Conservation (phyloP, 2,797 vertebrate genomes). For the Oreortyx pictus region DNA sequence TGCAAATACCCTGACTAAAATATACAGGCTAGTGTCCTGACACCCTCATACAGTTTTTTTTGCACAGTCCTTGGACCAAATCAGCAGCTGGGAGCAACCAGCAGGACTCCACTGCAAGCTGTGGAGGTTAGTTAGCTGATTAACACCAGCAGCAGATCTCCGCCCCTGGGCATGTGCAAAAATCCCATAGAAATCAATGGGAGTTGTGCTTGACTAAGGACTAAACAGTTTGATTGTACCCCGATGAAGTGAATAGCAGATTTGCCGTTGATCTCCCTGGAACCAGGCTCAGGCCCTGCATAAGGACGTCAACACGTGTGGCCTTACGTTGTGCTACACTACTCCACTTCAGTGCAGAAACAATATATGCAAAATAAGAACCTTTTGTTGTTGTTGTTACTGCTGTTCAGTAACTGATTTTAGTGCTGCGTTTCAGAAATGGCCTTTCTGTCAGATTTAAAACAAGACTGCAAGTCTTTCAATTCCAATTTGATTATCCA, state of each 20-base stretch:
- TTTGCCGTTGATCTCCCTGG: slow-evolving; percentile 56
- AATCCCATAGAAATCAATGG: slow-evolving; percentile 54
- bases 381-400: slow-evolving; percentile 36
- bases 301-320: slow-evolving; percentile 40
- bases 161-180: background rate
- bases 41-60: slow-evolving; percentile 58
- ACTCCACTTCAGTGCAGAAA: slow-evolving; percentile 83
- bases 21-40: slow-evolving; percentile 72
- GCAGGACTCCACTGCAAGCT: background rate
- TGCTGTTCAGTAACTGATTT: slow-evolving; percentile 55
- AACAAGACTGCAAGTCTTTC: slow-evolving; percentile 70
- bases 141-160: background rate
- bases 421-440: slow-evolving; percentile 70
- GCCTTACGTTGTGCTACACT: slow-evolving; percentile 80
- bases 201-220: slow-evolving; percentile 64
- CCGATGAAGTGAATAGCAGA: slow-evolving; percentile 40
- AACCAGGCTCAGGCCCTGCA: slow-evolving; percentile 41
- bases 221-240: slow-evolving; percentile 63
- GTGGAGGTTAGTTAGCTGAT: background rate
- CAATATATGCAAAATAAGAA: slow-evolving; percentile 64
- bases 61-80: slow-evolving; percentile 49
- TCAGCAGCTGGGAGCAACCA: background rate
- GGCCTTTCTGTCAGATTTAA: slow-evolving; percentile 63
- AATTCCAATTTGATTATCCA: slow-evolving; percentile 77
- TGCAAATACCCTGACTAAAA: slow-evolving; percentile 84